These are phyloP conservation scores for Antedon mediterranea DNA, from an alignment of 53 echinoderm and acorn worm species.

Conservation along the genomic window DNA sequence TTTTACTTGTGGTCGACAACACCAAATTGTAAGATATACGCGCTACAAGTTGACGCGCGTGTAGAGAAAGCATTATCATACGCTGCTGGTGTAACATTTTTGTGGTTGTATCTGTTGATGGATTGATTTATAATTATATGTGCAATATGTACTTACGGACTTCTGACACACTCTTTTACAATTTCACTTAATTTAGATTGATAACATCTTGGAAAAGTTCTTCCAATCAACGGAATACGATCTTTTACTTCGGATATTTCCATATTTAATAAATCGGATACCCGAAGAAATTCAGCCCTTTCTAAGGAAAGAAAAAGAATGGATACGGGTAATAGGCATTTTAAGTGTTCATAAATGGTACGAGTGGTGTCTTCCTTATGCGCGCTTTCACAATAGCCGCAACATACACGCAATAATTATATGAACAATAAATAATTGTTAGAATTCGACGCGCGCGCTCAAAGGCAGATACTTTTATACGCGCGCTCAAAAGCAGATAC, in stretches of 20 bases:
- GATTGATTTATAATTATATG: background rate
- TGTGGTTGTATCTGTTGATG: background rate
- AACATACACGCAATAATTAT: no score
- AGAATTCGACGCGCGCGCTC: no score
- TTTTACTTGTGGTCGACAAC: no score
- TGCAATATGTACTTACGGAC: background rate
- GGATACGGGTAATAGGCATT: no score
- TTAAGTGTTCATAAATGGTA: no score
- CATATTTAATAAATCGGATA: slow-evolving; percentile 69
- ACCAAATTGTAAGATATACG: no score
- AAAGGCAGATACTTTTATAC: background rate
- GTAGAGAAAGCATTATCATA: background rate
- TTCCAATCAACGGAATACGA: slow-evolving; percentile 38
- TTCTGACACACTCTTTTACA: background rate
- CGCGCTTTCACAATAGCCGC: no score
- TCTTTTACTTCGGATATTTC: slow-evolving; percentile 37
- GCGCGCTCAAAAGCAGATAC: background rate
- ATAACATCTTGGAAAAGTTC: slow-evolving; percentile 45
- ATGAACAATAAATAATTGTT: no score
- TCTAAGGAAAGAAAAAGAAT: background rate
- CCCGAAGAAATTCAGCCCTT: slow-evolving; percentile 41
- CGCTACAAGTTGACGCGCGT: no score
- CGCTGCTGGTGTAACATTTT: background rate
- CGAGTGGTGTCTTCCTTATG: no score
- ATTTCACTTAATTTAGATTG: slow-evolving; percentile 35